Percentiles rank a stretch among this genome's conserved stretches.
Evolutionary conservation across 2,888 invertebrate species (phyloP).

Genomic region (Lasius platythorax): DNA sequence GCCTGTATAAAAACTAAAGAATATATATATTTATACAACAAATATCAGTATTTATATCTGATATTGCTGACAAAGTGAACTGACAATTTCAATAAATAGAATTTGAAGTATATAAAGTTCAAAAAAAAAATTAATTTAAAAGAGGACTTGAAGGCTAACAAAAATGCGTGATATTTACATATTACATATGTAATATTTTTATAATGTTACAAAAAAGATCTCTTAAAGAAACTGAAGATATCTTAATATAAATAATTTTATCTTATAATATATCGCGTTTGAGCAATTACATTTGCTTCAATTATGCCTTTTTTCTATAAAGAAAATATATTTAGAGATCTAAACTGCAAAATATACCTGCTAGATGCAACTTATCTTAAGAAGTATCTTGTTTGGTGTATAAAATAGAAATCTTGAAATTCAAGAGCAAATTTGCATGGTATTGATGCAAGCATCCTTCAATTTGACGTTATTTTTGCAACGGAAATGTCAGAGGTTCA

Average conservation of each 20-base stretch:
- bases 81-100: neutral
- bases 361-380: neutral
- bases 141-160: neutral
- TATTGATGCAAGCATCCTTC: neutral
- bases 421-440: neutral
- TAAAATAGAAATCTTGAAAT: neutral
- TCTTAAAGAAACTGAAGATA: neutral
- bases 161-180: neutral
- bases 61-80: neutral
- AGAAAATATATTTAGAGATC: neutral
- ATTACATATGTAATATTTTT: neutral
- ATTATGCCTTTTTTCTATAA: neutral
- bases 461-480: constrained; percentile 5
- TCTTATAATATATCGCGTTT: neutral
- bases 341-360: constrained; percentile 4
- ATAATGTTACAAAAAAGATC: neutral
- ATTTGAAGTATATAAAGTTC: neutral
- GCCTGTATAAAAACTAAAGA: neutral
- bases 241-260: constrained; percentile 11
- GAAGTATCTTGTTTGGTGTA: neutral
- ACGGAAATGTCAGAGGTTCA: constrained; percentile 22
- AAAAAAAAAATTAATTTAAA: neutral
- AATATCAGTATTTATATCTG: neutral
- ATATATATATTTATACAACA: neutral
- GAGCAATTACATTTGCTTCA: neutral